These are phyloP conservation scores for Labia minor DNA, from an alignment of 2,888 invertebrate species.

Conservation along the genomic window DNA sequence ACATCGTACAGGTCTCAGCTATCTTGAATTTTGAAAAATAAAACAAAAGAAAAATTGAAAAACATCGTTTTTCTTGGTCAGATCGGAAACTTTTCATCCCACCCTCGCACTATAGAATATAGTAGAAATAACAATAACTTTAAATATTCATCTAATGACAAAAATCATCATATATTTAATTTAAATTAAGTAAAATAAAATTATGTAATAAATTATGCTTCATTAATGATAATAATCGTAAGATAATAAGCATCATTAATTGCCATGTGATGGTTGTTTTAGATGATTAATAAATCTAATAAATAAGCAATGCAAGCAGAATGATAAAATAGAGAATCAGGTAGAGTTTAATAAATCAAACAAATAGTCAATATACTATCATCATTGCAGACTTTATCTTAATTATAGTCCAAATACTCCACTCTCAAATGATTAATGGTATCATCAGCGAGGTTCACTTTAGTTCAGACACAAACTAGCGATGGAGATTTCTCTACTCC, in stretches of 20 bases:
- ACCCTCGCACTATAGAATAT: no score
- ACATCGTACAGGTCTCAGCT: no score
- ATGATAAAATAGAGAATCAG: neutral
- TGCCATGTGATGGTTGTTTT: neutral
- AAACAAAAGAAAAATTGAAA: no score
- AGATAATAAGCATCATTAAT: neutral
- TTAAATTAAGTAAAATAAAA: no score
- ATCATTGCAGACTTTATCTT: slow-evolving; percentile 7
- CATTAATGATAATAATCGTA: no score
- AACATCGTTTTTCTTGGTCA: no score
- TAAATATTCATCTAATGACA: no score
- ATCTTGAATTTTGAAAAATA: no score
- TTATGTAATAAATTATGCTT: no score
- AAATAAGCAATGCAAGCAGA: neutral
- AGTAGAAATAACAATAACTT: no score
- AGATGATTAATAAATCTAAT: neutral
- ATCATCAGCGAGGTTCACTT: neutral
- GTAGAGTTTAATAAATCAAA: neutral
- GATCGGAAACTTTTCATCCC: no score
- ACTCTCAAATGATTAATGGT: neutral
- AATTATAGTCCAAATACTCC: neutral
- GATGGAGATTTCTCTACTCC: neutral
- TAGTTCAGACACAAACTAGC: slow-evolving; percentile 1
- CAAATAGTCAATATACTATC: slow-evolving; percentile 7
- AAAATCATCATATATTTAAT: no score